Percentiles rank a stretch among this genome's conserved stretches.
These are phyloP conservation scores for Gambusia yucatana DNA, from an alignment of 2,797 vertebrate genomes.

Conservation along the genomic window DNA sequence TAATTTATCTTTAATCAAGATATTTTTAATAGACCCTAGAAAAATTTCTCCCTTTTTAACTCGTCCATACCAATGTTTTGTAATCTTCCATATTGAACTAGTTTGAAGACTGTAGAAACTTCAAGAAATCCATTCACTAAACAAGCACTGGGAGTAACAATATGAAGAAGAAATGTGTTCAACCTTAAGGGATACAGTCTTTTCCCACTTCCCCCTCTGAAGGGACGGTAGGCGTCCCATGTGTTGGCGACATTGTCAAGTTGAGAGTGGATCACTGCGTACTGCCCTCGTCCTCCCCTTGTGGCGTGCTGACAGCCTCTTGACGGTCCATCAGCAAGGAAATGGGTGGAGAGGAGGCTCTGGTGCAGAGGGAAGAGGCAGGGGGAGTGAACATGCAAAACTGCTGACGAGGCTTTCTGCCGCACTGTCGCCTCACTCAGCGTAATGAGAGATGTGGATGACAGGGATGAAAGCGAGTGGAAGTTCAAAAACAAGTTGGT, in stretches of 20 bases:
- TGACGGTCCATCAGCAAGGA: constrained; percentile 54
- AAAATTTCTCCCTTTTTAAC: not conserved
- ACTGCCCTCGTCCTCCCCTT: constrained; percentile 63
- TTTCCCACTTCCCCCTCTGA: constrained; percentile 50
- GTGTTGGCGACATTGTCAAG: constrained; percentile 54
- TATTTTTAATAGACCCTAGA: not conserved
- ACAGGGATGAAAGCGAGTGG: constrained; percentile 15
- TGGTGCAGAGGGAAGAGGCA: not conserved
- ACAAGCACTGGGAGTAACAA: not conserved
- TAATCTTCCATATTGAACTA: not conserved
- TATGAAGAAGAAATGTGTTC: not conserved
- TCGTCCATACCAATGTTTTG: not conserved
- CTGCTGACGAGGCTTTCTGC: constrained; percentile 60
- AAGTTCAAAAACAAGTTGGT: constrained; percentile 11
- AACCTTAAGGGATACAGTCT: constrained; percentile 48
- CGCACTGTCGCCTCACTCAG: constrained; percentile 39
- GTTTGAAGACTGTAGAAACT: not conserved
- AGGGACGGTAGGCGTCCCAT: constrained; percentile 52
- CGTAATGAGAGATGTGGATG: constrained; percentile 46
- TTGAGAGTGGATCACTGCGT: constrained; percentile 45
- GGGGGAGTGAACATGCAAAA: constrained; percentile 42
- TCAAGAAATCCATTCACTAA: not conserved
- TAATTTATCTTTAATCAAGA: not conserved
- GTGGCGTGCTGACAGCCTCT: constrained; percentile 53
- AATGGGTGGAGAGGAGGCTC: constrained; percentile 47